Base-by-base conservation (phyloP, 2,113 vertebrate species). In the Empidonax traillii region DNA sequence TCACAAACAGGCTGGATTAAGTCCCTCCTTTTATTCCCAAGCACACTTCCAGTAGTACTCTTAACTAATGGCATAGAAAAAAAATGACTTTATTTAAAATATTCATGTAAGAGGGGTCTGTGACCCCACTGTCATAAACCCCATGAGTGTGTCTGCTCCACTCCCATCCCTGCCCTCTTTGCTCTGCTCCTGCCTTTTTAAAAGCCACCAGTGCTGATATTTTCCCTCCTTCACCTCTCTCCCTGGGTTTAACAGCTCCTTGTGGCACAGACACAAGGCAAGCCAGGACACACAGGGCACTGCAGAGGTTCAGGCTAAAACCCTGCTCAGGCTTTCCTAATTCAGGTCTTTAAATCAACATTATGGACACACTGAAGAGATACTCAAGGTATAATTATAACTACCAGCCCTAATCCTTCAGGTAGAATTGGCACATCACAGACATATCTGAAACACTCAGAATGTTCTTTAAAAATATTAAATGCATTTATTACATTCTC, bases 381-480 rank as follows among this genome's bases (percentile, higher is more conserved):
- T 6, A 1, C 2, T 79, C 17, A 2, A 21, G 0, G 18, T 21
- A 22, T 30, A 55, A 20, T 33, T 39, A 68, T 8, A 30, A 19
- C 30, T 5, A 49, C 2, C 41, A 39, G 41, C 61, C 46, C 39
- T 43, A 14, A 23, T 2, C 43, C 3, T 15, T n/a, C 73, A 44
- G 67, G 62, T 37, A 66, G 49, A 33, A 1, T 19, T 37, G 63
- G 47, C 44, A 63, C 46, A 21, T 31, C 66, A 35, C 14, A 61
- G 59, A 11, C 13, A 14, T 21, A 24, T 20, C 52, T 39, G 12
- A 37, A 33, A n/a, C n/a, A 75, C 13, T 30, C 14, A 5, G 46
- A 44, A 35, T 17, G 46, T 21, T 58, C 44, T 71, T 73, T 16
- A 10, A 67, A 21, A 59, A 31, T 21, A 4, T 8, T 20, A 55